A percentile compares a stretch with the other conserved stretches of the same genome.
Evolutionary conservation across 1,140 invertebrate genomes (phyloP).

Genomic region (Drosophila arizonae): DNA sequence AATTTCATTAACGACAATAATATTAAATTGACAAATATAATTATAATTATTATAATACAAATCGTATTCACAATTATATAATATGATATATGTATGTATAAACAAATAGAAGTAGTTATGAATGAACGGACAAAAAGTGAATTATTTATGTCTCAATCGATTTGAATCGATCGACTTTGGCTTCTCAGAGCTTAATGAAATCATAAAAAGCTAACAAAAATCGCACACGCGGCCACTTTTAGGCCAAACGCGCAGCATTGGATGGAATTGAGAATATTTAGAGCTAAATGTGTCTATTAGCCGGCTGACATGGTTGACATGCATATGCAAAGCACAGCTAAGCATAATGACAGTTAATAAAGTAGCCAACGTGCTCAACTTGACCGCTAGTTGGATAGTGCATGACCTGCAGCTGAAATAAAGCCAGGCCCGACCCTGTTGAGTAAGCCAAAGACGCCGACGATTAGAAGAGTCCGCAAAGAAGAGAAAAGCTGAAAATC

Average conservation of each 20-base stretch:
- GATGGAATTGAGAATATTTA: constrained; percentile 55
- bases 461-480: constrained; percentile 24
- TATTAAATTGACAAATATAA: too few relatives aligned
- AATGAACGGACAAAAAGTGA: too few relatives aligned
- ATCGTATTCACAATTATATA: too few relatives aligned
- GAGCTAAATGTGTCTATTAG: constrained; percentile 42
- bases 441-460: constrained; percentile 33
- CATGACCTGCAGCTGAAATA: constrained; percentile 48
- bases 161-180: too few relatives aligned
- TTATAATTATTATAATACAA: too few relatives aligned
- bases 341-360: constrained; percentile 21
- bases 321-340: constrained; percentile 6
- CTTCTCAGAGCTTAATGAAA: too few relatives aligned
- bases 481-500: not conserved
- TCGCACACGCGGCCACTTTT: not conserved
- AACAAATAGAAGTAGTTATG: too few relatives aligned
- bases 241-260: not conserved
- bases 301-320: constrained; percentile 34
- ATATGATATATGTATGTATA: too few relatives aligned
- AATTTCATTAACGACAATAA: too few relatives aligned
- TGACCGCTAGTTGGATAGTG: constrained; percentile 58
- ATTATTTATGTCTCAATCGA: too few relatives aligned
- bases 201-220: not conserved
- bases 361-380: constrained; percentile 55
- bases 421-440: constrained; percentile 29